Evolutionary conservation across 2,113 vertebrate genomes (phyloP).

Genomic region (Haplochromis burtoni): DNA sequence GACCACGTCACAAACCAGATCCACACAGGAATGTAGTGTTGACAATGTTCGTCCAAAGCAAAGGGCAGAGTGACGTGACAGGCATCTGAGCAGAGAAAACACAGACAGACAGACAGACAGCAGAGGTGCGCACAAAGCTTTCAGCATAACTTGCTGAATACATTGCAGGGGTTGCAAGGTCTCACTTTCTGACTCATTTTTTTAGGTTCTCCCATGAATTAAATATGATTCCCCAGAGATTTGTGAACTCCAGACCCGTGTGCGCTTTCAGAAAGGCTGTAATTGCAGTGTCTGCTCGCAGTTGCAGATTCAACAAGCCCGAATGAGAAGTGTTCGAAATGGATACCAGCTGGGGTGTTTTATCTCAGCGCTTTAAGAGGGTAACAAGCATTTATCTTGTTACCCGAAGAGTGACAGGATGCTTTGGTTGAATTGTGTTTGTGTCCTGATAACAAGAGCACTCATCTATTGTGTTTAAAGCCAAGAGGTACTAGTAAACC

Average conservation of each 20-base stretch:
- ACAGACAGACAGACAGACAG: neutral
- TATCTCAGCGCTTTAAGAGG: conserved; percentile 65
- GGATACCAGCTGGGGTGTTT: conserved; percentile 43
- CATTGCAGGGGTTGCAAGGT: conserved; percentile 19
- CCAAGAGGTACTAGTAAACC: neutral
- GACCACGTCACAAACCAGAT: conserved; percentile 48
- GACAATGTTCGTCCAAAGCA: conserved; percentile 69
- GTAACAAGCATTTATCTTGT: conserved; percentile 71
- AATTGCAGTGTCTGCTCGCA: conserved; percentile 20
- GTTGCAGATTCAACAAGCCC: conserved; percentile 11
- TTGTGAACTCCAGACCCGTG: conserved; percentile 26
- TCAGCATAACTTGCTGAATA: conserved; percentile 9
- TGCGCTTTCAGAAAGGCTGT: conserved; percentile 16
- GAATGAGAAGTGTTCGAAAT: conserved; percentile 53
- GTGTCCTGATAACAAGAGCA: conserved; percentile 53
- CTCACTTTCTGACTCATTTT: conserved; percentile 25
- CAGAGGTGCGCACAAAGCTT: neutral
- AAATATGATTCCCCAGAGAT: conserved; percentile 28
- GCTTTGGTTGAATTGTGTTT: conserved; percentile 57
- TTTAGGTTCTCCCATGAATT: conserved; percentile 46
- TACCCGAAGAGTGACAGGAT: conserved; percentile 57
- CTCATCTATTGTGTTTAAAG: conserved; percentile 48
- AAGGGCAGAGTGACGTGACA: conserved; percentile 73
- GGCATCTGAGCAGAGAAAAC: conserved; percentile 49
- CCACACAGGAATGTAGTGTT: conserved; percentile 70